phyloP scores from a whole-genome alignment of 2,113 vertebrate genomes.

The Aegotheles bennettii region DNA sequence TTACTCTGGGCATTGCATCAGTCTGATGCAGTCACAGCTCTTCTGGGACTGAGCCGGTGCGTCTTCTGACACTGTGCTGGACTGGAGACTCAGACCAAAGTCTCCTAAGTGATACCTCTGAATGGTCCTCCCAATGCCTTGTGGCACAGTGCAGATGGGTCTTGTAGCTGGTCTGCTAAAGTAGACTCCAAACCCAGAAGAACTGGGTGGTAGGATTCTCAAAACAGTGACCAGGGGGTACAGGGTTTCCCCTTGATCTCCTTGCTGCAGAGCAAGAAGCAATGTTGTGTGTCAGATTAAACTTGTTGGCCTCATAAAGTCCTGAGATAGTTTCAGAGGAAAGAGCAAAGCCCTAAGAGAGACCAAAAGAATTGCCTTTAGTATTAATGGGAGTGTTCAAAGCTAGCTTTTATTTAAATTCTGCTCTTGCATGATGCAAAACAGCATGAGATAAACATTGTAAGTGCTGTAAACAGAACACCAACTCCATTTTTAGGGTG shows the following conservation, averaged over 20 bases:
- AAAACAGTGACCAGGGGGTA: neutral
- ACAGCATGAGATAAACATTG: neutral
- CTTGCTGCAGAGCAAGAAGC: neutral
- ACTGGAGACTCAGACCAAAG: neutral
- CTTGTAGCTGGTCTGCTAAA: neutral
- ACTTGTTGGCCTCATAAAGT: neutral
- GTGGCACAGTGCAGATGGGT: neutral
- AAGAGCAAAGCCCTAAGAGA: neutral
- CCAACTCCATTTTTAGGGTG: neutral
- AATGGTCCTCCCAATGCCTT: neutral
- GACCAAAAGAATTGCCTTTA: neutral
- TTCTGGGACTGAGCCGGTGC: rapidly evolving
- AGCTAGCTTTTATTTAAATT: neutral
- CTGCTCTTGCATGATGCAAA: neutral
- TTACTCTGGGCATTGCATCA: neutral
- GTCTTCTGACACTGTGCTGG: neutral
- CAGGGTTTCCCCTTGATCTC: neutral
- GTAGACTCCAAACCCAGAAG: neutral
- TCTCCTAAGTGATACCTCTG: neutral
- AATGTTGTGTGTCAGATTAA: neutral
- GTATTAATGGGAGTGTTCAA: rapidly evolving
- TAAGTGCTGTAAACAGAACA: neutral
- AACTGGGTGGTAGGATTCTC: neutral
- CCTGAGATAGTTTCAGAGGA: neutral
- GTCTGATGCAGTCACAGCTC: neutral